These are phyloP conservation scores for Leptodactylus fallax DNA, from an alignment of 2,797 vertebrate species.

Conservation along the genomic window DNA sequence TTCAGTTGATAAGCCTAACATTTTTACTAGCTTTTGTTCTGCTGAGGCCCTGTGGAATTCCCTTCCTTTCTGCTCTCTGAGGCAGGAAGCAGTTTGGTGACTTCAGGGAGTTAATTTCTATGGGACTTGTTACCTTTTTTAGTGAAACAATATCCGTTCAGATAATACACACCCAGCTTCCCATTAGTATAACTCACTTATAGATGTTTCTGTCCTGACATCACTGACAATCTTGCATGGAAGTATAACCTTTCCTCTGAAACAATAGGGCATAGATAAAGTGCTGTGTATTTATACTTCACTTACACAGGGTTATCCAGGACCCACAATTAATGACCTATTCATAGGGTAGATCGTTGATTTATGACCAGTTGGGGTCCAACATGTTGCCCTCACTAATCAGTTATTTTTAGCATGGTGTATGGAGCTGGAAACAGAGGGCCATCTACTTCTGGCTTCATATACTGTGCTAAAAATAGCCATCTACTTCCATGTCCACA, in stretches of 20 bases:
- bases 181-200: conserved; percentile 31
- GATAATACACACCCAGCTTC: conserved; percentile 56
- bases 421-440: no score
- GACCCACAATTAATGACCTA: no score
- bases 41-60: conserved; percentile 18
- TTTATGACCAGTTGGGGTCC: no score
- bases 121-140: conserved; percentile 39
- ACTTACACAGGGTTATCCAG: background rate
- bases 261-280: conserved; percentile 24
- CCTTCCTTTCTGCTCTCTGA: conserved; percentile 9
- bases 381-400: no score
- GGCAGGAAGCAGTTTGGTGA: conserved; percentile 46
- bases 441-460: no score
- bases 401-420: no score
- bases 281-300: conserved; percentile 14
- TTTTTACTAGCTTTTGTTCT: conserved; percentile 36
- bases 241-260: conserved; percentile 33
- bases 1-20: background rate
- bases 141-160: conserved; percentile 44
- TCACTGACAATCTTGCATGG: conserved; percentile 2
- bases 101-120: conserved; percentile 38
- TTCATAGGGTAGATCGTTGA: no score
- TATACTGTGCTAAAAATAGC: no score
- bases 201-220: conserved; percentile 37
- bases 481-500: no score